A percentile compares a stretch with the other conserved stretches of the same genome.
Evolutionary conservation across 1,140 invertebrate species (phyloP).

Genomic region (Macrobrachium nipponense): DNA sequence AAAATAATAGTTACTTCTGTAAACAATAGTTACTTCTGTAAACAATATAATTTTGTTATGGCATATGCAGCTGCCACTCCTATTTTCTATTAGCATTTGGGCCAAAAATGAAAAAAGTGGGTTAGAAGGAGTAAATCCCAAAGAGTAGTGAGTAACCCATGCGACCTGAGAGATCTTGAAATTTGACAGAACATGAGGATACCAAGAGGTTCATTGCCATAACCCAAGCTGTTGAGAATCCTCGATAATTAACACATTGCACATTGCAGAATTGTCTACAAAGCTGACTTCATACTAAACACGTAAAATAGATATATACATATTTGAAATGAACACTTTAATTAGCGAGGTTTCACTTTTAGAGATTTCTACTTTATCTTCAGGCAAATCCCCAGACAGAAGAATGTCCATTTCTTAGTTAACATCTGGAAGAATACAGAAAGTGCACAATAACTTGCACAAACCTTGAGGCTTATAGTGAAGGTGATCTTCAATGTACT

Average conservation of each 20-base stretch:
- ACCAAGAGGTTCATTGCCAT: not conserved
- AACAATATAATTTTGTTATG: too few species aligned
- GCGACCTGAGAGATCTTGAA: too few species aligned
- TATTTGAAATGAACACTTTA: not conserved
- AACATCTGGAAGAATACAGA: slow-evolving; percentile 47
- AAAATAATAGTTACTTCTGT: too few species aligned
- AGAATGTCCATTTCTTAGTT: slow-evolving; percentile 3
- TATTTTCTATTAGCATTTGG: too few species aligned
- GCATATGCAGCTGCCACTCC: too few species aligned
- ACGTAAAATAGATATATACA: too few species aligned
- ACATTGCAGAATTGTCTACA: not conserved
- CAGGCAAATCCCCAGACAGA: slow-evolving; percentile 13
- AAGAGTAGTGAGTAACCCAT: too few species aligned
- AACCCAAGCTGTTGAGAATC: not conserved
- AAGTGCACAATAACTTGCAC: slow-evolving; percentile 67
- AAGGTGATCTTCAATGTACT: slow-evolving; percentile 90
- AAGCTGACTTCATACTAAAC: too few species aligned
- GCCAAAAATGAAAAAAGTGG: too few species aligned
- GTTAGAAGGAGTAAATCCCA: too few species aligned
- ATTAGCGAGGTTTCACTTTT: slow-evolving; percentile 29
- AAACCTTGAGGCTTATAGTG: slow-evolving; percentile 87
- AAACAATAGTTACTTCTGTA: too few species aligned
- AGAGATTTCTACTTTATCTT: slow-evolving; percentile 3
- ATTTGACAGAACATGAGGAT: too few species aligned
- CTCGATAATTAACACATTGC: slow-evolving; percentile 18